These are phyloP conservation scores for Copidosoma floridanum DNA, from an alignment of 1,140 invertebrate species.

Conservation along the genomic window DNA sequence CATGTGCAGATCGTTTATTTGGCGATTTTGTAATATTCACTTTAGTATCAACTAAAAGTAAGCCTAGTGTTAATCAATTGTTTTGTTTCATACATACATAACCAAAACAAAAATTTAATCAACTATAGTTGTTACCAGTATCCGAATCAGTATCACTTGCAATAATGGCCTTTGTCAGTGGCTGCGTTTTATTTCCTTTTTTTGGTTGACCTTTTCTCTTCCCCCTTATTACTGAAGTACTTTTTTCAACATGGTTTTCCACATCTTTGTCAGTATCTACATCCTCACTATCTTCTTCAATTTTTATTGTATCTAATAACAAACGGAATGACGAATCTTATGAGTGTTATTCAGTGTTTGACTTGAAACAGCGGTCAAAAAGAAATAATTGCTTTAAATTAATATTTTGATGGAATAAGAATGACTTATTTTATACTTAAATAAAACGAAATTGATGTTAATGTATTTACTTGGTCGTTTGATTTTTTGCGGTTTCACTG, in stretches of 20 bases:
- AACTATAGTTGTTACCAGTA: too few species aligned
- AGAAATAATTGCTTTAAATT: too few species aligned
- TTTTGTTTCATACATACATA: too few species aligned
- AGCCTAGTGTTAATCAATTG: too few species aligned
- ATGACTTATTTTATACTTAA: too few species aligned
- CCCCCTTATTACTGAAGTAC: conserved; percentile 42
- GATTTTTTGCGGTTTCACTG: conserved; percentile 52
- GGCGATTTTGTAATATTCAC: conserved; percentile 61
- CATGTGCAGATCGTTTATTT: conserved; percentile 60
- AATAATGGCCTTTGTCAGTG: conserved; percentile 40
- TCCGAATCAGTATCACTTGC: conserved; percentile 58
- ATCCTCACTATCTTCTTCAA: conserved; percentile 49
- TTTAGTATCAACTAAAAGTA: conserved; percentile 53
- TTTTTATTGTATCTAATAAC: conserved; percentile 40
- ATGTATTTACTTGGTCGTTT: conserved; percentile 49
- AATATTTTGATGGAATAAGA: too few species aligned
- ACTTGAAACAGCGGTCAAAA: too few species aligned
- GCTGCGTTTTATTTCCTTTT: conserved; percentile 53
- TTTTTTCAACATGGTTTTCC: conserved; percentile 38
- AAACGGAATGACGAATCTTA: too few species aligned
- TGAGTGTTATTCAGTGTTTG: too few species aligned
- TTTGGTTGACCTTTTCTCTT: conserved; percentile 54
- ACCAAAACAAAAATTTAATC: too few species aligned
- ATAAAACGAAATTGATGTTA: conserved; percentile 8
- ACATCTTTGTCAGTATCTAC: conserved; percentile 50